Conservation (phyloP, 2,113 vertebrate species). For the Grus americana region DNA sequence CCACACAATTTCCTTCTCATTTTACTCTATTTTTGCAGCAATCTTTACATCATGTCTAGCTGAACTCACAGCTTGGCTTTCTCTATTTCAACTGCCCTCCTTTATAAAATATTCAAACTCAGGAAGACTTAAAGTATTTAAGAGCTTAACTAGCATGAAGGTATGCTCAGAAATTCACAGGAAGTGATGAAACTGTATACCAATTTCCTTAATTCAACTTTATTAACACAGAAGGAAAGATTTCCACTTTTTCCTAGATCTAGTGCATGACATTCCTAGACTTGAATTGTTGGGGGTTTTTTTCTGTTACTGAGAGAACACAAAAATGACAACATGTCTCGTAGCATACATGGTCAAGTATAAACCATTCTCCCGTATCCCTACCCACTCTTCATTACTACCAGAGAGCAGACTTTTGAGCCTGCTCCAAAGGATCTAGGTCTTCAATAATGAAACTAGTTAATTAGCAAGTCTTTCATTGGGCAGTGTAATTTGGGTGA, state of each 20-base stretch:
- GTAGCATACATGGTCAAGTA: fast-evolving
- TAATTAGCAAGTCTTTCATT: not conserved
- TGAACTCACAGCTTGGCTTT: not conserved
- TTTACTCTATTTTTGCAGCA: not conserved
- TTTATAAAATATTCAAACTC: not conserved
- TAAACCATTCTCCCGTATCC: fast-evolving
- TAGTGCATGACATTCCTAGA: not conserved
- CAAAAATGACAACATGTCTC: not conserved
- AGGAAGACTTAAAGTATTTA: not conserved
- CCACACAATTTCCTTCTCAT: not conserved
- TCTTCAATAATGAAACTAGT: not conserved
- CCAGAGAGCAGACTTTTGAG: not conserved
- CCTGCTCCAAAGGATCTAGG: not conserved
- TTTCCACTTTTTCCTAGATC: not conserved
- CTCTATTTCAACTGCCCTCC: not conserved
- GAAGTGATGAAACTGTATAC: not conserved
- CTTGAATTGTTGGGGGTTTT: not conserved
- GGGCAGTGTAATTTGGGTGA: not conserved
- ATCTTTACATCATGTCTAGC: not conserved
- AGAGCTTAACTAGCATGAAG: not conserved
- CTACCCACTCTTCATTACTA: not conserved
- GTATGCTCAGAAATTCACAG: not conserved
- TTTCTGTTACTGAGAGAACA: not conserved
- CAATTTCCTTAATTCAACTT: not conserved
- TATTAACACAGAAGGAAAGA: not conserved